Evolutionary conservation across 2,888 invertebrate species (phyloP).

Genomic region (Brassicogethes aeneus): DNA sequence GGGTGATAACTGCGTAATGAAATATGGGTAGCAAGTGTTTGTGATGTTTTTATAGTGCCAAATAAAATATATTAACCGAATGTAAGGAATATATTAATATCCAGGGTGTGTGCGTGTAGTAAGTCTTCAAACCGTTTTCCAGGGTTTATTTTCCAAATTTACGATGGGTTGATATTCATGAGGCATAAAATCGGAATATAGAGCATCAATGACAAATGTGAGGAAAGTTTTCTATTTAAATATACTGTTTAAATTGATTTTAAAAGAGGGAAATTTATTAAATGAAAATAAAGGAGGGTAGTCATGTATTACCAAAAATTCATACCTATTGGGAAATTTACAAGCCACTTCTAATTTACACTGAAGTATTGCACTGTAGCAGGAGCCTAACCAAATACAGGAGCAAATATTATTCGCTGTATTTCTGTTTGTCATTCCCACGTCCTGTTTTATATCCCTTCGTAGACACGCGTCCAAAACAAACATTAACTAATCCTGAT

Average conservation of each 20-base stretch:
- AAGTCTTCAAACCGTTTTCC: not conserved
- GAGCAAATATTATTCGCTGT: not conserved
- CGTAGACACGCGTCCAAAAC: not conserved
- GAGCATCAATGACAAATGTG: not conserved
- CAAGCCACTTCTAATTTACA: no score
- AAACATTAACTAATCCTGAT: not conserved
- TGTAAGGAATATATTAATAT: slow-evolving; percentile 33
- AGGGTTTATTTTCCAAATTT: slow-evolving; percentile 1
- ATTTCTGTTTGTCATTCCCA: not conserved
- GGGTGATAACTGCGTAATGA: slow-evolving; percentile 36
- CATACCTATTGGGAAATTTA: no score
- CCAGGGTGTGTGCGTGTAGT: slow-evolving; percentile 3
- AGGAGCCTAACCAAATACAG: not conserved
- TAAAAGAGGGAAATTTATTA: not conserved
- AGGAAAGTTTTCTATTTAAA: not conserved
- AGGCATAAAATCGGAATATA: no score
- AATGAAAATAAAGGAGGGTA: no score
- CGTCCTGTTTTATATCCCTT: not conserved
- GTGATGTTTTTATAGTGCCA: slow-evolving; percentile 39
- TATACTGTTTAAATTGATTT: not conserved
- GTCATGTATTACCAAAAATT: no score
- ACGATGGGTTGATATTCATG: not conserved
- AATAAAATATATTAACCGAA: slow-evolving; percentile 35
- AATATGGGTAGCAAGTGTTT: slow-evolving; percentile 39
- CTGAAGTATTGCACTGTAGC: no score